These are phyloP conservation scores for Anseranas semipalmata DNA, from an alignment of 2,113 vertebrate species.

Conservation along the genomic window DNA sequence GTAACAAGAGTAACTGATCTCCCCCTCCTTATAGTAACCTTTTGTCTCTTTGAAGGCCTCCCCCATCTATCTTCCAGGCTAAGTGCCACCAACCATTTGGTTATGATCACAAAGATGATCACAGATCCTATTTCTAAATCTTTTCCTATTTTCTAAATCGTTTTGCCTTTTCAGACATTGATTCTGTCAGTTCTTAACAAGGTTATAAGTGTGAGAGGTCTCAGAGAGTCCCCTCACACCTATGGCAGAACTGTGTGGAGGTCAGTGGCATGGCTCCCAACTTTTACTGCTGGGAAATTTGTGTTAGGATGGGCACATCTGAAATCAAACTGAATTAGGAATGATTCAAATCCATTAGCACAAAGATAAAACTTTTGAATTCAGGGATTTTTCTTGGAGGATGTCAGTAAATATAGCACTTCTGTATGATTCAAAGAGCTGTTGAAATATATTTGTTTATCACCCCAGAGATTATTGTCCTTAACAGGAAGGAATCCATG, in stretches of 20 bases:
- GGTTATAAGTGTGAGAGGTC: neutral
- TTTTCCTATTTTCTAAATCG: neutral
- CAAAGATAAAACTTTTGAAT: neutral
- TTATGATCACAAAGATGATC: neutral
- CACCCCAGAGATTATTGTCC: neutral
- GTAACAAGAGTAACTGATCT: neutral
- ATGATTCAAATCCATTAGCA: neutral
- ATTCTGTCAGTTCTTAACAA: neutral
- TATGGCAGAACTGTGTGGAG: neutral
- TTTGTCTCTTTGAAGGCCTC: neutral
- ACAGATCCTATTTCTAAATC: no score
- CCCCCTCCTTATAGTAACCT: neutral
- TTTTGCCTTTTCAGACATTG: neutral
- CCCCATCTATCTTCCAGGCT: neutral
- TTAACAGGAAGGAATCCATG: neutral
- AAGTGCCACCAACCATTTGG: neutral
- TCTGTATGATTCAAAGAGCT: neutral
- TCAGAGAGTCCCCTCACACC: neutral
- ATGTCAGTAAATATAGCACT: neutral
- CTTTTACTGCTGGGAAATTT: neutral
- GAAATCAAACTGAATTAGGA: neutral
- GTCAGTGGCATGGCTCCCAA: rapidly evolving
- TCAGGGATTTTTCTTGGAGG: neutral
- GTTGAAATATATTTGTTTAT: neutral
- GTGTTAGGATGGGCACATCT: neutral